These are phyloP conservation scores for Drosophila kambysellisi DNA, from an alignment of 2,888 invertebrate genomes.

Conservation along the genomic window DNA sequence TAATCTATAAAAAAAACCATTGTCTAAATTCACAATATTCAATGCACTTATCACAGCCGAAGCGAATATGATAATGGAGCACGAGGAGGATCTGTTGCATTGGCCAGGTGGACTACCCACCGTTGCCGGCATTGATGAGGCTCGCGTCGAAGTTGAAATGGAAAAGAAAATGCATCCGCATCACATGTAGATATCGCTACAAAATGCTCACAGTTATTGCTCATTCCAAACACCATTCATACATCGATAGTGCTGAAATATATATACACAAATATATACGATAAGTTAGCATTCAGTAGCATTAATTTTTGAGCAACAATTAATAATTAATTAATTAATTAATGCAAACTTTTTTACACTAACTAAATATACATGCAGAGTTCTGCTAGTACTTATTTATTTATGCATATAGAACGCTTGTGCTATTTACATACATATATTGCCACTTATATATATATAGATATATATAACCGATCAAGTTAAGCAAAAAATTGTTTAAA, in stretches of 20 bases:
- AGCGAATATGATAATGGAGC: conserved; percentile 92
- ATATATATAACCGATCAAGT: background rate
- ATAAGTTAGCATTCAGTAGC: background rate
- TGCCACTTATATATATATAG: conserved; percentile 1
- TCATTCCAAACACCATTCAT: conserved; percentile 4
- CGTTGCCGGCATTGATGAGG: conserved; percentile 89
- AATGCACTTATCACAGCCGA: conserved; percentile 86
- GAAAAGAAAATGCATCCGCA: conserved; percentile 89
- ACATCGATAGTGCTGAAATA: background rate
- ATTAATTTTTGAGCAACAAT: background rate
- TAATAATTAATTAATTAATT: background rate
- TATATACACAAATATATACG: background rate
- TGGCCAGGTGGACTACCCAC: conserved; percentile 91
- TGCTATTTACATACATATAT: background rate
- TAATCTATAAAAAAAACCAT: background rate
- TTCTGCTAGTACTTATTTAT: background rate
- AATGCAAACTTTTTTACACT: background rate
- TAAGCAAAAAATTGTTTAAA: background rate
- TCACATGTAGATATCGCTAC: conserved; percentile 79
- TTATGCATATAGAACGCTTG: conserved; percentile 1
- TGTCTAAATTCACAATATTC: background rate
- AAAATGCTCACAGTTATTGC: background rate
- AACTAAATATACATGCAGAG: background rate
- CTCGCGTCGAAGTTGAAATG: conserved; percentile 88
- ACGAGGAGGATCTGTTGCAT: conserved; percentile 89